phyloP scores from a whole-genome alignment of 1,140 invertebrate genomes.

The Sycophaga agraensis region DNA sequence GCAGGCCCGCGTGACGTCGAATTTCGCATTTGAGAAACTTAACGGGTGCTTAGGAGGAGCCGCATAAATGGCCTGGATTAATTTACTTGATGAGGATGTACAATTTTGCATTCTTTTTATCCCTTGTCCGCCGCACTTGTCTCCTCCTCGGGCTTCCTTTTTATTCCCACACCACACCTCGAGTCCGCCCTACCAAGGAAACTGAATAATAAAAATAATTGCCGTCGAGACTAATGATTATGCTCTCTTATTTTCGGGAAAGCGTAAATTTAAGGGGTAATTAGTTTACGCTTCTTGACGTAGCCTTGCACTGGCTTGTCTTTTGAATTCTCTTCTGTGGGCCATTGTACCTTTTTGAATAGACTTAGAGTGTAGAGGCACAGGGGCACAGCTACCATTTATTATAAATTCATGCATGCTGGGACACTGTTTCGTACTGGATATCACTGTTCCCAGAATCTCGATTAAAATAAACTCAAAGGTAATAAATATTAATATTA shows the following conservation, averaged over 20 bases:
- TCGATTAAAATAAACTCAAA: too few species aligned
- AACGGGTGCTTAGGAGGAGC: constrained; percentile 11
- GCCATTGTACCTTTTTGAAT: too few species aligned
- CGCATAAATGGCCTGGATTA: constrained; percentile 7
- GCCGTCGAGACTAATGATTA: background rate
- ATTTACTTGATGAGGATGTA: constrained; percentile 29
- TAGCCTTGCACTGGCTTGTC: too few species aligned
- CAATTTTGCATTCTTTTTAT: constrained; percentile 28
- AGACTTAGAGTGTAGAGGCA: too few species aligned
- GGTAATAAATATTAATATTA: too few species aligned
- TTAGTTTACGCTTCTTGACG: too few species aligned
- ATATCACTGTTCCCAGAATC: too few species aligned
- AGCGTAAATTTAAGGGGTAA: background rate
- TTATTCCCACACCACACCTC: background rate
- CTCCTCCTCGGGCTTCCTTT: background rate
- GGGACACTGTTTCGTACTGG: too few species aligned
- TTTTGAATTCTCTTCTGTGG: too few species aligned
- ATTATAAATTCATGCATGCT: too few species aligned
- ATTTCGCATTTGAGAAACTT: constrained; percentile 26
- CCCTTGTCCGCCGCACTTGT: background rate
- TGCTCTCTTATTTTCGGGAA: background rate
- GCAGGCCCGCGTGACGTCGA: constrained; percentile 10
- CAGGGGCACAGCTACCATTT: too few species aligned
- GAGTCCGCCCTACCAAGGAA: too few species aligned
- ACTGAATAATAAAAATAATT: constrained; percentile 8